Evolutionary conservation across 2,113 vertebrate species (phyloP).

Genomic region (Ceuthmochares aereus): DNA sequence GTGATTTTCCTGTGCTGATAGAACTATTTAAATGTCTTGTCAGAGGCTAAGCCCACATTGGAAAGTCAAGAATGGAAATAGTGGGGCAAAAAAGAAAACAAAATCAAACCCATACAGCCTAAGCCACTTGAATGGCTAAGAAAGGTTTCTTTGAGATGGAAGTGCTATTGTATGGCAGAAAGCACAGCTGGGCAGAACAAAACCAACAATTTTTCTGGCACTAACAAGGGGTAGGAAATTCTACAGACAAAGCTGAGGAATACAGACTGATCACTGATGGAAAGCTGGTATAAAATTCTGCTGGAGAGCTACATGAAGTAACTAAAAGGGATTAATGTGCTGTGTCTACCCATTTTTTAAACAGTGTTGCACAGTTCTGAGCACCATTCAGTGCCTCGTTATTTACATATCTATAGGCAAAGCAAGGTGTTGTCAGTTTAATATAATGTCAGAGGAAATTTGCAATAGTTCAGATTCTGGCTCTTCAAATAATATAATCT

Average conservation of each 20-base stretch:
- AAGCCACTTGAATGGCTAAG: not conserved
- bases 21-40: constrained; percentile 22
- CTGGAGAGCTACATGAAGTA: not conserved
- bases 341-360: not conserved
- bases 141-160: not conserved
- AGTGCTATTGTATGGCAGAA: not conserved
- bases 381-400: not conserved
- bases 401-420: not conserved
- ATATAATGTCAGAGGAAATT: not conserved
- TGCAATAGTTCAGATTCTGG: not conserved
- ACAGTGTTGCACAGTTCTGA: not conserved
- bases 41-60: not conserved
- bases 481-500: not conserved
- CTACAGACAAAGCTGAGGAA: not conserved
- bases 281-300: not conserved
- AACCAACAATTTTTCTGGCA: not conserved
- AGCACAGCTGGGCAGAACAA: not conserved
- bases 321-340: not conserved
- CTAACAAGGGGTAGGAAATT: not conserved
- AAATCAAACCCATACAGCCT: not conserved
- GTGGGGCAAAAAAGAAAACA: not conserved
- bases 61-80: constrained; percentile 5
- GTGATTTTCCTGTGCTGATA: not conserved
- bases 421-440: not conserved
- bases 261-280: not conserved